A percentile compares a stretch with the other conserved stretches of the same genome.
phyloP scores from a whole-genome alignment of 2,888 invertebrate species.

The Trachelus stipa region DNA sequence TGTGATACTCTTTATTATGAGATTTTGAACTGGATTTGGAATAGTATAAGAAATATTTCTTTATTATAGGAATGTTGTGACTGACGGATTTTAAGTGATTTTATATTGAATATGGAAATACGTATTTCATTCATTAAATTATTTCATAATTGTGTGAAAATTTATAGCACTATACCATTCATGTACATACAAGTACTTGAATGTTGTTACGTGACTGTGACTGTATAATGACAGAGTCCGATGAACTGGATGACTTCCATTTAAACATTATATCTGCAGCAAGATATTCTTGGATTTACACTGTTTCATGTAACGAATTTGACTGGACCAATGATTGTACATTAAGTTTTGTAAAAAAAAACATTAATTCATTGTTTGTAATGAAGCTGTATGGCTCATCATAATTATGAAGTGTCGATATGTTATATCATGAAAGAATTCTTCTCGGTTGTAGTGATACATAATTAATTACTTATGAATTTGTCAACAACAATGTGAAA shows the following conservation, averaged over 20 bases:
- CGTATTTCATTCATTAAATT: not conserved
- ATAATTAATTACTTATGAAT: not conserved
- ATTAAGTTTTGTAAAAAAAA: not conserved
- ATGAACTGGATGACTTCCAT: not conserved
- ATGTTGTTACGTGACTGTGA: not conserved
- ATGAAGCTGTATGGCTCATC: not conserved
- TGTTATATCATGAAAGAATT: conserved; percentile 11
- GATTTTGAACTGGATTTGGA: not conserved
- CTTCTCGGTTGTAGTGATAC: not conserved
- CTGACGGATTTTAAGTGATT: not conserved
- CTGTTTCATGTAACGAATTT: not conserved
- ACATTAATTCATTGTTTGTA: not conserved
- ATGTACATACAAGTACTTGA: not conserved
- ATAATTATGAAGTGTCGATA: not conserved
- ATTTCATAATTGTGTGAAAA: not conserved
- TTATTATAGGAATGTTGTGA: not conserved
- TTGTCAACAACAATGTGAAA: not conserved
- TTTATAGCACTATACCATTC: not conserved
- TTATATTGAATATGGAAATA: not conserved
- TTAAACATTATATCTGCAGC: not conserved
- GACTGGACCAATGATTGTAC: not conserved
- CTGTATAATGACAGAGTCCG: not conserved
- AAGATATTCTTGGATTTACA: not conserved
- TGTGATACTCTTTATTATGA: not conserved
- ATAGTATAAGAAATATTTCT: not conserved